phyloP scores from a whole-genome alignment of 1,140 invertebrate genomes.

The Heliconius nattereri region DNA sequence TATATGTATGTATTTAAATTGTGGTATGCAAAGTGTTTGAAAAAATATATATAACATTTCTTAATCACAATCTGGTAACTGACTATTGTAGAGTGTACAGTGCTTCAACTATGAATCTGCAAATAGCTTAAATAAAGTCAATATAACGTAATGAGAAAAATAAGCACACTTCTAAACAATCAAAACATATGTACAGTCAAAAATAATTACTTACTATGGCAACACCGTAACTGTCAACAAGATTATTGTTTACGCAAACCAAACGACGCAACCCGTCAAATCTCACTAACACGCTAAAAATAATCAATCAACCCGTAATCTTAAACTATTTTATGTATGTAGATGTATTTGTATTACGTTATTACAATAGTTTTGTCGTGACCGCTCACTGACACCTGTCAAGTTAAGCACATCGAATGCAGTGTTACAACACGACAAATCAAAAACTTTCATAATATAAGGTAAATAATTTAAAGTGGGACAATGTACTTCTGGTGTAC shows the following conservation, averaged over 20 bases:
- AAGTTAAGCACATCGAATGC: conserved; percentile 33
- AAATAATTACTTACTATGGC: conserved; percentile 78
- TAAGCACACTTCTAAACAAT: conserved; percentile 75
- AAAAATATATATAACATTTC: conserved; percentile 64
- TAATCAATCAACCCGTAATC: conserved; percentile 66
- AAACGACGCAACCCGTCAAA: conserved; percentile 64
- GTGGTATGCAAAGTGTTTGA: conserved; percentile 63
- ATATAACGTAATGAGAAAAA: conserved; percentile 65
- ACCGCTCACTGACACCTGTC: conserved; percentile 38
- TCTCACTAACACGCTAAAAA: conserved; percentile 73
- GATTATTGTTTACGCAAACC: conserved; percentile 72
- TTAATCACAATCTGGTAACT: conserved; percentile 75
- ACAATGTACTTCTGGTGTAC: neutral
- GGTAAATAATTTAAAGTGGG: conserved; percentile 2
- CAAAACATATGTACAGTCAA: conserved; percentile 77
- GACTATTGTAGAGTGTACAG: conserved; percentile 68
- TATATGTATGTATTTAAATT: conserved; percentile 49
- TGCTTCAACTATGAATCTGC: conserved; percentile 58
- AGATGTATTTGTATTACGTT: conserved; percentile 50
- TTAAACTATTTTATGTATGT: conserved; percentile 28
- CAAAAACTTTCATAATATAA: conserved; percentile 14
- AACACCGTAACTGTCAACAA: conserved; percentile 79
- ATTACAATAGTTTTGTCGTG: conserved; percentile 27
- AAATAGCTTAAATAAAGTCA: conserved; percentile 64
- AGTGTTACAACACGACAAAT: conserved; percentile 52